Evolutionary conservation across 1,140 invertebrate genomes (phyloP).

Genomic region (Sesamia nonagrioides): DNA sequence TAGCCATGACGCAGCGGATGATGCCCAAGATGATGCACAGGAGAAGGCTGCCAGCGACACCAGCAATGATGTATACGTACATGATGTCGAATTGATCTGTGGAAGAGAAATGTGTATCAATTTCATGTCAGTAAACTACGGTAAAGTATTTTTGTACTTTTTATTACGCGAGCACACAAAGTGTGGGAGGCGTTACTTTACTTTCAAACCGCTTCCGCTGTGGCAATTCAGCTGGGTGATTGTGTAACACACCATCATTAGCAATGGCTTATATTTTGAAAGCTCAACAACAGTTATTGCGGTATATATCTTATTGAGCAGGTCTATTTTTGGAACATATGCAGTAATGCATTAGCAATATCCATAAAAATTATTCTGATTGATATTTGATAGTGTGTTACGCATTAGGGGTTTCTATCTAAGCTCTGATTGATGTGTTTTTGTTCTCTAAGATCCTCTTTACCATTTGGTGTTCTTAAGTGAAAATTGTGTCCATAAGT

Average conservation of each 20-base stretch:
- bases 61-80: conserved; percentile 82
- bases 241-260: too few relatives aligned
- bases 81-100: conserved; percentile 81
- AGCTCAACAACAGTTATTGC: too few relatives aligned
- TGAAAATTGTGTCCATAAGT: conserved; percentile 16
- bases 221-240: too few relatives aligned
- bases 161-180: neutral
- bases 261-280: too few relatives aligned
- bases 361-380: too few relatives aligned
- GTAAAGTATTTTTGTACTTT: neutral
- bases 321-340: too few relatives aligned
- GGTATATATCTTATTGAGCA: too few relatives aligned
- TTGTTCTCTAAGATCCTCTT: neutral
- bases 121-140: neutral
- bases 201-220: neutral
- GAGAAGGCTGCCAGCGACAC: conserved; percentile 67
- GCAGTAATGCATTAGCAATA: too few relatives aligned
- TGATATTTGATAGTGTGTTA: too few relatives aligned
- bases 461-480: conserved; percentile 4
- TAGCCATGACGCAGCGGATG: conserved; percentile 74
- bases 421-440: neutral
- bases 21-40: conserved; percentile 74
- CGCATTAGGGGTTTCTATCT: too few relatives aligned
- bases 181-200: neutral
- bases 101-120: conserved; percentile 53